Conservation (phyloP, 2,888 invertebrate species). For the Phyllotreta striolata region DNA sequence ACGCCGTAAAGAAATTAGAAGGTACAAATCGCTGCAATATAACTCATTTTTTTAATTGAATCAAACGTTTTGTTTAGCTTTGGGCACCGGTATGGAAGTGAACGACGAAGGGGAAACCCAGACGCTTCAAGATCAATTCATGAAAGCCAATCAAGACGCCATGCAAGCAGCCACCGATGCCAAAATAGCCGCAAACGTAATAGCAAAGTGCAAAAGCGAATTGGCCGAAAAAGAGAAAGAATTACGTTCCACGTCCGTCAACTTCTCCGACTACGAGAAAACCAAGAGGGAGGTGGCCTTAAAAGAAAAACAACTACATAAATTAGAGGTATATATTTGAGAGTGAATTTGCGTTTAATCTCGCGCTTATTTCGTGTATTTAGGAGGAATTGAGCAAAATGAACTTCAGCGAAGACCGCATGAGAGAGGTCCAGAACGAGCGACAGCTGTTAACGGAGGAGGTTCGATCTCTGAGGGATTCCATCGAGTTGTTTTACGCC, state of each 20-base stretch:
- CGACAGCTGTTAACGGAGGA: constrained; percentile 65
- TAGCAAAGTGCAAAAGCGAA: constrained; percentile 69
- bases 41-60: constrained; percentile 62
- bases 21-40: constrained; percentile 60
- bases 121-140: constrained; percentile 89
- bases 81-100: constrained; percentile 77
- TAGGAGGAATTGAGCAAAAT: constrained; percentile 60
- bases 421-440: constrained; percentile 65
- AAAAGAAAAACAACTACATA: constrained; percentile 66
- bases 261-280: constrained; percentile 66
- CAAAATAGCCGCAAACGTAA: constrained; percentile 79
- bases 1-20: constrained; percentile 82
- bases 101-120: constrained; percentile 81
- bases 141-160: constrained; percentile 78
- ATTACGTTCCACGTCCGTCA: constrained; percentile 68
- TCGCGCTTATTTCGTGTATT: constrained; percentile 43
- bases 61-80: background rate
- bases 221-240: constrained; percentile 73
- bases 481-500: constrained; percentile 67
- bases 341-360: no score
- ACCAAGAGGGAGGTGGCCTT: constrained; percentile 69
- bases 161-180: constrained; percentile 81
- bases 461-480: constrained; percentile 65
- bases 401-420: constrained; percentile 69
- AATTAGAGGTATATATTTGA: constrained; percentile 62